A percentile compares a stretch with the other conserved stretches of the same genome.
These are phyloP conservation scores for Enteromius unitaeniatus DNA, from an alignment of 2,797 vertebrate genomes.

Conservation along the genomic window DNA sequence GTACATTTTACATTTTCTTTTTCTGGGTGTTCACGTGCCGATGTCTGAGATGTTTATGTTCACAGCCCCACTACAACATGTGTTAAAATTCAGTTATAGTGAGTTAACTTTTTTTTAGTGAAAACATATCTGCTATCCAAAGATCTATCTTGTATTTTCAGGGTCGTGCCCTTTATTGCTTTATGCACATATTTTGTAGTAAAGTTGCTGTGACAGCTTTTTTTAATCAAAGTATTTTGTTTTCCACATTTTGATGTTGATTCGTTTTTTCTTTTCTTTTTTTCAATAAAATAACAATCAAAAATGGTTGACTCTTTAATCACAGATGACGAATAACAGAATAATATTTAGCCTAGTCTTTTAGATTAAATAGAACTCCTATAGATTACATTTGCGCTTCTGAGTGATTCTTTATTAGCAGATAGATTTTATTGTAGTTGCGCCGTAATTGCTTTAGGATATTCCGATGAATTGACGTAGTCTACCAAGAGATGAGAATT, in stretches of 20 bases:
- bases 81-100: constrained; percentile 65
- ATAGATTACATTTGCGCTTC: neutral
- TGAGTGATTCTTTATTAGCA: neutral
- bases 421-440: neutral
- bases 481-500: neutral
- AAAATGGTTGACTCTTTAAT: constrained; percentile 14
- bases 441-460: neutral
- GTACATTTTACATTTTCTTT: constrained; percentile 61
- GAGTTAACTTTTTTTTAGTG: constrained; percentile 71
- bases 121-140: constrained; percentile 86
- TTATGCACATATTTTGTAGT: constrained; percentile 96
- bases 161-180: constrained; percentile 85
- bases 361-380: neutral
- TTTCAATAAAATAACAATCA: constrained; percentile 83
- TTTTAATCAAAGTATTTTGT: constrained; percentile 80
- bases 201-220: constrained; percentile 87
- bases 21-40: constrained; percentile 50
- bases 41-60: constrained; percentile 73
- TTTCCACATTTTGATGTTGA: constrained; percentile 83
- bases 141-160: constrained; percentile 90
- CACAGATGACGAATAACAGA: neutral
- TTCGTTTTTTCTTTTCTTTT: constrained; percentile 75
- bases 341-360: neutral
- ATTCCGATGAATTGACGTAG: neutral
- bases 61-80: constrained; percentile 8